phyloP scores from a whole-genome alignment of 2,888 invertebrate genomes.

The Tetragnatha montana region DNA sequence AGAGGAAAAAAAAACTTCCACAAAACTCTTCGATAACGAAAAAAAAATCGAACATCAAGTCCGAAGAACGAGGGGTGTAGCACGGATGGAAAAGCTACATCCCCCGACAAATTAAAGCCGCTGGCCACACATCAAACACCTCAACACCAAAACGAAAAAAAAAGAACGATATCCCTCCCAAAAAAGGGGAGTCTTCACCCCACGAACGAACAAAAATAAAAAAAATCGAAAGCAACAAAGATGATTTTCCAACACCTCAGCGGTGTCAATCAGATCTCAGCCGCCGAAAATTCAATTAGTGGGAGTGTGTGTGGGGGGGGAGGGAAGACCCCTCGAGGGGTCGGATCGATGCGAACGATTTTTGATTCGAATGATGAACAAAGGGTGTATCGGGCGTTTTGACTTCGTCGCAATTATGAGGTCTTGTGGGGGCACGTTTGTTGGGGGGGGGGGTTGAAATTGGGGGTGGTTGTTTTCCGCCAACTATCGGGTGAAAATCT shows the following conservation, averaged over 20 bases:
- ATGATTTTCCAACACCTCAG: conserved; percentile 41
- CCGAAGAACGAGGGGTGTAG: no score
- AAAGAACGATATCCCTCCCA: neutral
- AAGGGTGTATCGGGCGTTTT: no score
- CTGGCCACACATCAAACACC: conserved; percentile 39
- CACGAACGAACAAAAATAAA: neutral
- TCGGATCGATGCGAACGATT: no score
- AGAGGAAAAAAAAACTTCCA: neutral
- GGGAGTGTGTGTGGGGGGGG: conserved; percentile 13
- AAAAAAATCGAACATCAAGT: no score
- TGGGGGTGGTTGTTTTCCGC: no score
- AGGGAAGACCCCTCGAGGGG: neutral
- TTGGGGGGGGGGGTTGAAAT: no score
- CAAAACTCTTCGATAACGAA: neutral
- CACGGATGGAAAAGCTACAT: conserved; percentile 33
- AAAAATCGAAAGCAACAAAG: conserved; percentile 8
- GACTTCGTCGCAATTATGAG: no score
- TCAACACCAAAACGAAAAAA: conserved; percentile 8
- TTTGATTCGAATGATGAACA: no score
- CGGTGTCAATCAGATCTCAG: conserved; percentile 52
- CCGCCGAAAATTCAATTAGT: conserved; percentile 55
- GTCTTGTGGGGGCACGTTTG: no score
- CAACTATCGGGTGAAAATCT: no score
- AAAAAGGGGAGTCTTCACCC: no score
- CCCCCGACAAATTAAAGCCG: conserved; percentile 49